Evolutionary conservation across 2,797 vertebrate species (phyloP).

Genomic region (Danio kyathit): DNA sequence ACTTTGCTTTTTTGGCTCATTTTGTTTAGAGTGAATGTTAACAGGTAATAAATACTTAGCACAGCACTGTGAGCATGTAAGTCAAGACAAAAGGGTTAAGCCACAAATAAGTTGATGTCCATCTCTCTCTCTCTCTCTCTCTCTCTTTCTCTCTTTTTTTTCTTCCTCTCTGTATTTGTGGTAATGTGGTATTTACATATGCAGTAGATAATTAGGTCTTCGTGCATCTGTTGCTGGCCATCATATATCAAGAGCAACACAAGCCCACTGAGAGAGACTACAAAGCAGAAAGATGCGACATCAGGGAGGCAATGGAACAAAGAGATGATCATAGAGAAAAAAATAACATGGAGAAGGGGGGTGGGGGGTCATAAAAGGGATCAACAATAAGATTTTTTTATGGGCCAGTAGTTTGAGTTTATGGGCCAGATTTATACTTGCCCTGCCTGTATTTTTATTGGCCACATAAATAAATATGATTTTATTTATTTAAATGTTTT

Average conservation of each 20-base stretch:
- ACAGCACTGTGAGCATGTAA: background rate
- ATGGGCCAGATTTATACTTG: background rate
- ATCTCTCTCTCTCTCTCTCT: background rate
- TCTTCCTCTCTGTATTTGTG: background rate
- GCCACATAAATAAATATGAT: background rate
- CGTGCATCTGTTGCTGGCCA: slow-evolving; percentile 77
- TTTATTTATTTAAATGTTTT: background rate
- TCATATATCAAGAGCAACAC: slow-evolving; percentile 76
- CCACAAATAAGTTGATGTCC: background rate
- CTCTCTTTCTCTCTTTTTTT: too few species aligned
- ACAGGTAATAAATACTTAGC: background rate
- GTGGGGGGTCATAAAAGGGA: background rate
- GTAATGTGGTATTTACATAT: slow-evolving; percentile 54
- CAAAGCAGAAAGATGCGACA: slow-evolving; percentile 1
- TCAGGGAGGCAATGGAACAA: slow-evolving; percentile 21
- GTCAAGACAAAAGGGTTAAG: background rate
- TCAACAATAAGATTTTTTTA: slow-evolving; percentile 6
- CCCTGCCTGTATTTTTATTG: background rate
- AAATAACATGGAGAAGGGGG: slow-evolving; percentile 1
- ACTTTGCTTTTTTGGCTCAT: background rate
- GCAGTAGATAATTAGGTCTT: slow-evolving; percentile 65
- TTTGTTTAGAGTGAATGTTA: background rate
- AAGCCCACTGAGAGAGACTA: slow-evolving; percentile 67
- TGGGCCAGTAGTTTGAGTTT: background rate
- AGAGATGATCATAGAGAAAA: background rate